phyloP scores from a whole-genome alignment of 2,113 vertebrate species.

The Carassius carassius region DNA sequence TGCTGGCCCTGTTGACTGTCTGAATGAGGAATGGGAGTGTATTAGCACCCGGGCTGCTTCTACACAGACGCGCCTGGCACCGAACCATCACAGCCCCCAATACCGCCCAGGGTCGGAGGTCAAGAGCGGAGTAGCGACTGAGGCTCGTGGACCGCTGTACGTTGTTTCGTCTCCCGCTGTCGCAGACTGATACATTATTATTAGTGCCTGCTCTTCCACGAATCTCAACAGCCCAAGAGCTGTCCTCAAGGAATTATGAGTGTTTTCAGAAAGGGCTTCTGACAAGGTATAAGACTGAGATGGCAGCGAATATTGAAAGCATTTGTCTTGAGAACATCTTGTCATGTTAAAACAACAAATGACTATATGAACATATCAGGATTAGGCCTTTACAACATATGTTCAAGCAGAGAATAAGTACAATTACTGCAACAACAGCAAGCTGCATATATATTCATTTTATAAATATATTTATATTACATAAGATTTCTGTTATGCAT shows the following conservation, averaged over 20 bases:
- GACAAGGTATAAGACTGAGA: slow-evolving; percentile 41
- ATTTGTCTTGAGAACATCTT: slow-evolving; percentile 17
- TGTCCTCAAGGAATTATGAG: slow-evolving; percentile 43
- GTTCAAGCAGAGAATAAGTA: neutral
- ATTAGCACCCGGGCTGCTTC: slow-evolving; percentile 77
- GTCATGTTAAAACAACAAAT: slow-evolving; percentile 6
- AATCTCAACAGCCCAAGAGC: neutral
- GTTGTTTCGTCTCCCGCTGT: slow-evolving; percentile 65
- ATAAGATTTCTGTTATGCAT: neutral
- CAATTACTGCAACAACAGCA: neutral
- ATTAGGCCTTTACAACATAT: neutral
- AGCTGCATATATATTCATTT: neutral
- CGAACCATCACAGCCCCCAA: slow-evolving; percentile 70
- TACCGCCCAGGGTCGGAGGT: slow-evolving; percentile 66
- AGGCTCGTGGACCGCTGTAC: slow-evolving; percentile 53
- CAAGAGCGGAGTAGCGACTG: slow-evolving; percentile 64
- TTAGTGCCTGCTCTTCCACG: slow-evolving; percentile 35
- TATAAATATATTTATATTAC: neutral
- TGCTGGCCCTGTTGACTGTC: slow-evolving; percentile 81
- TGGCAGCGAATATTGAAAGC: slow-evolving; percentile 32
- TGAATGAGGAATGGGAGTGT: slow-evolving; percentile 86
- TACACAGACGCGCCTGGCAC: slow-evolving; percentile 64
- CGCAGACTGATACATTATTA: slow-evolving; percentile 54
- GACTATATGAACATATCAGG: neutral
- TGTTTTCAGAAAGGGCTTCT: slow-evolving; percentile 41